Conservation (phyloP, 2,113 vertebrate species). For the Eulemur macaco region DNA sequence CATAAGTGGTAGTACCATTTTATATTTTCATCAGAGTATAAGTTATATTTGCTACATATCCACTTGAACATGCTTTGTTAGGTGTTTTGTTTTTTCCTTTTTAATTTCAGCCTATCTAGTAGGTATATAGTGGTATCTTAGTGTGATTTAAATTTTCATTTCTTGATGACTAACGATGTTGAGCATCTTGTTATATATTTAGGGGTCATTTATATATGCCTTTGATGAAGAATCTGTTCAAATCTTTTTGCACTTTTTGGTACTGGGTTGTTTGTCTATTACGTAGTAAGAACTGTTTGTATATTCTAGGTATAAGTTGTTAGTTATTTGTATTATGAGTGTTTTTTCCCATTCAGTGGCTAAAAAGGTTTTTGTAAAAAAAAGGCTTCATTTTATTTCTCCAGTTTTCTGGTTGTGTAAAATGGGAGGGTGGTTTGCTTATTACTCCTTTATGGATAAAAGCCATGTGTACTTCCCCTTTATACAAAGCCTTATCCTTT, state of each 20-base stretch:
- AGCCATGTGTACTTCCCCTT: neutral
- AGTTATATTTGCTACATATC: neutral
- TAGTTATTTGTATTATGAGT: neutral
- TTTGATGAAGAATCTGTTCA: neutral
- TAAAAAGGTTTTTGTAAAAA: neutral
- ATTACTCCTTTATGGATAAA: neutral
- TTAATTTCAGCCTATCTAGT: neutral
- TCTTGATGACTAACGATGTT: neutral
- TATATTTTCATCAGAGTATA: neutral
- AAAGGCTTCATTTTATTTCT: slow-evolving; percentile 17
- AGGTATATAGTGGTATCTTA: neutral
- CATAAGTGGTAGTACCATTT: neutral
- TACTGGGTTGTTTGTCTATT: neutral
- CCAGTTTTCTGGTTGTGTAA: neutral
- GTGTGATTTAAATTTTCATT: neutral
- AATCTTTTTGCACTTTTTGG: neutral
- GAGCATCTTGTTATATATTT: neutral
- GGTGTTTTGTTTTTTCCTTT: neutral
- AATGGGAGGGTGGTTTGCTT: neutral
- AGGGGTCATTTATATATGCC: neutral
- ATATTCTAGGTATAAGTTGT: neutral
- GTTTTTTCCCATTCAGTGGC: neutral
- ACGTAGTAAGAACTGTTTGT: neutral
- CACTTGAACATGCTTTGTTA: neutral
- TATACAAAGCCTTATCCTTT: neutral